Evolutionary conservation across 2,888 invertebrate genomes (phyloP).

Genomic region (Erebia aethiops): DNA sequence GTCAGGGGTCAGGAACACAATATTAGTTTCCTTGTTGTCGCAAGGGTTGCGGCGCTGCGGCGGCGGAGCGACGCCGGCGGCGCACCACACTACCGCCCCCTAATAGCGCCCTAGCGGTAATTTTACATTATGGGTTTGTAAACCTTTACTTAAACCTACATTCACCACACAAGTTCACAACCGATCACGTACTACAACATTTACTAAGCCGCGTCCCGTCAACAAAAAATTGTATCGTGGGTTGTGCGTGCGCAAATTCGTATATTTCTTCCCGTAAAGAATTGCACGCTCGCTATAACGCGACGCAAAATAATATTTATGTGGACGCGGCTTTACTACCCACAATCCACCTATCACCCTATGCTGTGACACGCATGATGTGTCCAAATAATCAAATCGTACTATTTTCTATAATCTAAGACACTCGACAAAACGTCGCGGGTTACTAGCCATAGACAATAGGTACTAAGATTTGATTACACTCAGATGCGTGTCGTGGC

Average conservation of each 20-base stretch:
- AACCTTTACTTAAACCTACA: conserved; percentile 78
- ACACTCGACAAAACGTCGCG: neutral
- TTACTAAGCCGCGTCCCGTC: conserved; percentile 5
- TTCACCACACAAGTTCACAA: conserved; percentile 44
- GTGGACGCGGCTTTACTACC: neutral
- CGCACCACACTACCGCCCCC: conserved; percentile 76
- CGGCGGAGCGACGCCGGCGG: conserved; percentile 77
- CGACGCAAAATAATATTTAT: neutral
- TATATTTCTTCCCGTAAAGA: neutral
- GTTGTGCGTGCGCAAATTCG: neutral
- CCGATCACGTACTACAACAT: conserved; percentile 41
- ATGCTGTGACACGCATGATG: neutral
- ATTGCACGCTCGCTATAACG: neutral
- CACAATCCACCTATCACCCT: neutral
- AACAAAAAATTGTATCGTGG: neutral
- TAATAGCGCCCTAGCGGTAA: conserved; percentile 82
- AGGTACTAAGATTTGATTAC: neutral
- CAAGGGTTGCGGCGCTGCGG: conserved; percentile 82
- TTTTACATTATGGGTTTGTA: conserved; percentile 83
- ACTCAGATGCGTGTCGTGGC: neutral
- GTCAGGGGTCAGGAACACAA: conserved; percentile 80
- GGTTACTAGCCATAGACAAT: neutral
- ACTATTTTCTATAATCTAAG: neutral
- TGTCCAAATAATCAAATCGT: neutral
- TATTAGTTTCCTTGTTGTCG: conserved; percentile 85